Base-by-base conservation (phyloP, 2,113 vertebrate genomes). In the Sarotherodon lohbergeri region DNA sequence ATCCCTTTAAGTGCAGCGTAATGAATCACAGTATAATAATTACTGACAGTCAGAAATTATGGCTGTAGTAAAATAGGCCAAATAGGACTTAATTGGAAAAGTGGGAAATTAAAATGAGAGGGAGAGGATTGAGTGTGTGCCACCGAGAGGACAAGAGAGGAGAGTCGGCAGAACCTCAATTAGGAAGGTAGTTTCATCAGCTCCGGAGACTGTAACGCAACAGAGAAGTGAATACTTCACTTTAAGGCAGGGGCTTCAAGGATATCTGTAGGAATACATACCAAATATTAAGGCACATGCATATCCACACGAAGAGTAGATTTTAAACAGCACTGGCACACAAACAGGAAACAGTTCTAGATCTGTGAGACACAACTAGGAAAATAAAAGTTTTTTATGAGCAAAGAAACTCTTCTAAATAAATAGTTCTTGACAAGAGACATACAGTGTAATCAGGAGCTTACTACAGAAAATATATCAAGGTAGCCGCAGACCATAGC, bases 101-200 rank as follows among this genome's bases (percentile, higher is more conserved):
- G 57, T 82, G 86, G 71, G 32, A 73, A 54, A 55, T 63, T 46
- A 71, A 59, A 59, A 43, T 43, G 24, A 85, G 12, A 80, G 7
- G 54, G 27, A 78, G 46, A 50, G 71, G 71, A 86, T 54, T 41
- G 36, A 36, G 61, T 80, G 57, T 55, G 34, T 84, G 27, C 82
- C 34, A 55, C 50, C 6, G 43, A 73, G 41, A 48, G 13, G 71
- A 78, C 41, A 59, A 73, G 19, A 61, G 19, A 48, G 83, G 46
- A 27, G 54, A 86, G 29, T 29, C 7, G 22, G 79, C 59, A 81
- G 52, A 27, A 90, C 96, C 96, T 93, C 97, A 96, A 19, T 94
- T 94, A 46, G 85, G 71, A 97, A 97, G 81, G 96, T 97, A 97
- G 71, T 50, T 97, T 92, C 97, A 97, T 8, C 96, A 93, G 89